Base-by-base conservation (phyloP, 2,797 vertebrate species). In the Leptodactylus fallax region DNA sequence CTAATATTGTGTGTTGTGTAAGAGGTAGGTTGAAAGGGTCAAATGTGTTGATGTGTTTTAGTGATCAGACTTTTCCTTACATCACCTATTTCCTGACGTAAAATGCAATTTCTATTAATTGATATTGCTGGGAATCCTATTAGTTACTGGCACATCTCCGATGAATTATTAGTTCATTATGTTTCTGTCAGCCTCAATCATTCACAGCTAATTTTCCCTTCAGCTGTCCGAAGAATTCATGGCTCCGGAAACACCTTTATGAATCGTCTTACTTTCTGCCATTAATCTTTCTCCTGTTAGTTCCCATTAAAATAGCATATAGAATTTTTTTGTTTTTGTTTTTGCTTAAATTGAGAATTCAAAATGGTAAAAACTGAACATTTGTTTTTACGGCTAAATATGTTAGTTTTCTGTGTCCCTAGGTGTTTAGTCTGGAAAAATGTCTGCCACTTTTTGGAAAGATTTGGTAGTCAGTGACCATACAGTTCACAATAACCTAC, bases 161-260 rank as follows among this genome's bases (percentile, higher is more conserved):
- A 87, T 36, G 69, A 51, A 65, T 89, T 87, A 82, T 87, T 16
- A 85, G 60, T n/a, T 72, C 86, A 79, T 90, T 85, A 85, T 23
- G 60, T 85, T 84, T 79, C 56, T 85, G 83, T 88, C 83, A 77
- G 56, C 47, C 0, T 79, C 4, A 71, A 1, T 87, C 90, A 17
- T 83, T 90, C 25, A 91, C 47, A 85, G 17, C 67, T 85, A 27
- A 86, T 5, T 47, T 90, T 80, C 81, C 49, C 86, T 11, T 86
- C 63, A 79, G 60, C 85, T 86, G 77, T 80, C 77, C 13, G 21
- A 58, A 71, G 77, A 79, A 86, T 71, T 71, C 49, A 69, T 71
- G 51, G 23, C 16, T 61, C 6, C 55, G 51, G 13, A 21, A 87
- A 51, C 76, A 86, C 77, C 77, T 79, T 49, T 77, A 71, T 79